Evolutionary conservation across 1,140 invertebrate species (phyloP).

Genomic region (Geopemphigus sp.): DNA sequence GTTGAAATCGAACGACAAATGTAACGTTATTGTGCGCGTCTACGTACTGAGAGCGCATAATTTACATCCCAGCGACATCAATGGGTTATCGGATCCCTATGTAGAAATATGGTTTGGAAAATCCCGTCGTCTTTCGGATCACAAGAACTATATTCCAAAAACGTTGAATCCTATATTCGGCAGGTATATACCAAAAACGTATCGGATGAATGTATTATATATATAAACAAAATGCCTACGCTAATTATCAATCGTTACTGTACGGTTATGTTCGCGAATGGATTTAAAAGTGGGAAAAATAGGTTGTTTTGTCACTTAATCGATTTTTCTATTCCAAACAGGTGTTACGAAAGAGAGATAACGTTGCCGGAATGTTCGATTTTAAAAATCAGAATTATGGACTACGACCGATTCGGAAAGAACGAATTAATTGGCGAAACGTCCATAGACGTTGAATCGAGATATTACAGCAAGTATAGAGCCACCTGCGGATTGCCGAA

Average conservation of each 20-base stretch:
- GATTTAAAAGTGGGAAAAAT: not conserved
- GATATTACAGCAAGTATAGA: constrained; percentile 76
- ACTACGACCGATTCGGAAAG: constrained; percentile 67
- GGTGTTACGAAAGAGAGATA: constrained; percentile 74
- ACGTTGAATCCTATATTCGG: constrained; percentile 85
- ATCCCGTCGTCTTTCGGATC: constrained; percentile 65
- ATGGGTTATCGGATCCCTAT: constrained; percentile 77
- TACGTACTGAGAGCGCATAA: constrained; percentile 74
- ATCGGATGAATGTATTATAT: too few relatives aligned
- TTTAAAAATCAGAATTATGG: constrained; percentile 71
- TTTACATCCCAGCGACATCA: constrained; percentile 71
- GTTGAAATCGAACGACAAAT: constrained; percentile 28
- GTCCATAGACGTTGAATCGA: constrained; percentile 81
- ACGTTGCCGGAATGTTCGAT: constrained; percentile 72
- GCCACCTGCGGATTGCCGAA: constrained; percentile 73
- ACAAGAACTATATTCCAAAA: constrained; percentile 72
- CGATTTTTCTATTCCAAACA: constrained; percentile 55
- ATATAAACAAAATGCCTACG: too few relatives aligned
- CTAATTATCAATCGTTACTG: too few relatives aligned
- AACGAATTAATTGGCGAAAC: constrained; percentile 86
- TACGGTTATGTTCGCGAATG: too few relatives aligned
- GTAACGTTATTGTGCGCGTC: constrained; percentile 60
- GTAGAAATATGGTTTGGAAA: constrained; percentile 68
- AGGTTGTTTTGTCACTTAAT: too few relatives aligned
- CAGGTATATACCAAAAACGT: too few relatives aligned